A percentile compares a stretch with the other conserved stretches of the same genome.
Conservation (phyloP, 2,888 invertebrate genomes). For the Aethes cnicana region DNA sequence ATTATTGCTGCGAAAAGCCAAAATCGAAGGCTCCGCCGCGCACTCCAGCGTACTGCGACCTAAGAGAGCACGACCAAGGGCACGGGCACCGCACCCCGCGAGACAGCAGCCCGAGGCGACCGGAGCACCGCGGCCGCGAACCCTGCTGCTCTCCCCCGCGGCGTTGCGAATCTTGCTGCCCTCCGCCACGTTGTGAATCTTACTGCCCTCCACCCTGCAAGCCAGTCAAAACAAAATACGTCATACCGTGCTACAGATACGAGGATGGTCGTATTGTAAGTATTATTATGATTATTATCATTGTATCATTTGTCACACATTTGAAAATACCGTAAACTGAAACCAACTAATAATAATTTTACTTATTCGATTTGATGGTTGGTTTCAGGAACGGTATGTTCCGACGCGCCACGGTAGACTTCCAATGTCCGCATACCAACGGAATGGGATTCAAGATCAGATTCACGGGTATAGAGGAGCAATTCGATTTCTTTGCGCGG, state of each 20-base stretch:
- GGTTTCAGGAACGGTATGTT: constrained; percentile 78
- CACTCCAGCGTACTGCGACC: constrained; percentile 22
- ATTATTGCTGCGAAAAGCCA: constrained; percentile 53
- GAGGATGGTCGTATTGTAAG: constrained; percentile 78
- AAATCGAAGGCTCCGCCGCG: constrained; percentile 24
- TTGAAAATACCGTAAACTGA: constrained; percentile 36
- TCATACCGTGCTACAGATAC: constrained; percentile 74
- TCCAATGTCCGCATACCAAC: constrained; percentile 62
- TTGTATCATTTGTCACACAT: not conserved
- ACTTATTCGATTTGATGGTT: constrained; percentile 54
- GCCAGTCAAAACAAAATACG: constrained; percentile 65
- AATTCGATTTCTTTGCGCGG: constrained; percentile 59
- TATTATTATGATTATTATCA: constrained; percentile 32
- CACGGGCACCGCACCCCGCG: too few relatives aligned
- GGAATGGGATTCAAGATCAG: constrained; percentile 74
- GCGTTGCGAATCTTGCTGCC: constrained; percentile 31
- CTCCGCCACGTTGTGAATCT: constrained; percentile 19
- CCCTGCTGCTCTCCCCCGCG: constrained; percentile 4
- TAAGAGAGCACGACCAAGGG: constrained; percentile 16
- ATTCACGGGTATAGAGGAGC: constrained; percentile 72
- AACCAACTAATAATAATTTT: constrained; percentile 38
- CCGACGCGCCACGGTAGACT: constrained; percentile 69
- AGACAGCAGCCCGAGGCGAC: constrained; percentile 33
- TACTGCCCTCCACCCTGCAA: constrained; percentile 43
- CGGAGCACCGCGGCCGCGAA: too few relatives aligned